Base-by-base conservation (phyloP, 2,797 vertebrate genomes). In the Uromys caudimaculatus region DNA sequence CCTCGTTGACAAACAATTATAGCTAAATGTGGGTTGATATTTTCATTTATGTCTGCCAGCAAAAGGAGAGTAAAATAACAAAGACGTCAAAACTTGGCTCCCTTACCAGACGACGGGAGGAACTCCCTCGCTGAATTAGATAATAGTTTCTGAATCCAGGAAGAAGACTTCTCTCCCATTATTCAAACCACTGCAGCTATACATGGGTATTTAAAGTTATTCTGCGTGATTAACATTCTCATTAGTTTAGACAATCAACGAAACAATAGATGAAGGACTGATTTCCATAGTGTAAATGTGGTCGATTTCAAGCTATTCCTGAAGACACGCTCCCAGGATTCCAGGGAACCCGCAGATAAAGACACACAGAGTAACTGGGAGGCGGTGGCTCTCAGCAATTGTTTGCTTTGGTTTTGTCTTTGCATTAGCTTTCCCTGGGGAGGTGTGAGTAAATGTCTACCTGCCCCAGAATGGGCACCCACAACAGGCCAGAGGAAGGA, bases 31-130 rank as follows among this genome's bases (percentile, higher is more conserved):
- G 35, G 81, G 92, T 29, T 88, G 90, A 12, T 91, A 19, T 93
- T 93, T 96, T 88, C 79, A 84, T 82, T 56, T 89, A 3, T 27
- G 44, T 73, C 73, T 77, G 44, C 27, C 2, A 11, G 58, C 35
- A 32, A 84, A 27, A 79, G 7, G 35, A 71, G 58, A 84, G 60
- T 6, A 47, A 91, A 41, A 78, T 76, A 50, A 73, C 82, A 62
- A 81, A 91, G 89, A 62, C 93, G 91, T 96, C 93, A 84, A 71
- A 91, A 41, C 52, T 83, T 50, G 58, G 27, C 69, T 93, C 75
- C 10, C 41, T 54, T 27, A 10, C 58, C 84, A 54, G 71, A 4
- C 29, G 85, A 2, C 4, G 1, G 21, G 10, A 67, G 89, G 11
- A 41, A 67, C 71, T n/a, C 73, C 87, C 79, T 87, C 38, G 50